A percentile compares a stretch with the other conserved stretches of the same genome.
These are phyloP conservation scores for Patiria miniata DNA, from an alignment of 35 echinoderm and acorn worm genomes.

Conservation along the genomic window DNA sequence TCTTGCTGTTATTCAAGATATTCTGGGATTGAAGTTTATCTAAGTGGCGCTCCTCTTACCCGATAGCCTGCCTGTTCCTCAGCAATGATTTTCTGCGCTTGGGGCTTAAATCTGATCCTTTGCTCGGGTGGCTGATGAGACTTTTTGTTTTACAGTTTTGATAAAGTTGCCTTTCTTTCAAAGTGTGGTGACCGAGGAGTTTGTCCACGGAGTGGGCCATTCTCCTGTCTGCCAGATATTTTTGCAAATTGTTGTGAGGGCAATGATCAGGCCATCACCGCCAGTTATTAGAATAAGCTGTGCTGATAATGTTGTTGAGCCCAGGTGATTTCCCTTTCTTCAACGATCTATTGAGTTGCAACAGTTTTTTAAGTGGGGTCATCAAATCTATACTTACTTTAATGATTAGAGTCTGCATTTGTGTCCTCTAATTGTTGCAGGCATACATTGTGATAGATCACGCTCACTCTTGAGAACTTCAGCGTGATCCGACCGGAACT, in stretches of 20 bases:
- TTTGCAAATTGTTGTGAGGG: constrained; percentile 44
- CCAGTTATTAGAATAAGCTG: constrained; percentile 38
- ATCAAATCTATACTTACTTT: no score
- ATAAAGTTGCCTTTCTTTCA: constrained; percentile 66
- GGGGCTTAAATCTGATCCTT: constrained; percentile 49
- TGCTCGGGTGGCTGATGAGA: constrained; percentile 48
- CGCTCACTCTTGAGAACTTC: no score
- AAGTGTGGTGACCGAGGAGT: constrained; percentile 56
- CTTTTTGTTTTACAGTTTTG: constrained; percentile 48
- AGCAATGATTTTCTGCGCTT: constrained; percentile 53
- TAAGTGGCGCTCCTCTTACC: constrained; percentile 42
- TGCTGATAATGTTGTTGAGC: constrained; percentile 57
- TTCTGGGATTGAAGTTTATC: constrained; percentile 49
- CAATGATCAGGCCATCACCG: constrained; percentile 27
- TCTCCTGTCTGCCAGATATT: no score
- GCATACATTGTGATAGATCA: no score
- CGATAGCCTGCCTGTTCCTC: constrained; percentile 52
- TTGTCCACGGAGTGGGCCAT: no score
- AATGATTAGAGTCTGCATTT: no score
- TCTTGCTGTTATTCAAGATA: not conserved
- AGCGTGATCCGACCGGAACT: no score
- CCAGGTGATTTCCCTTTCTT: no score
- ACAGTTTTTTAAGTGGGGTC: no score
- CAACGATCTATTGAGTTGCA: no score
- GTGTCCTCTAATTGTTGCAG: no score